Base-by-base conservation (phyloP, 2,888 invertebrate genomes). In the Netelia inedita region DNA sequence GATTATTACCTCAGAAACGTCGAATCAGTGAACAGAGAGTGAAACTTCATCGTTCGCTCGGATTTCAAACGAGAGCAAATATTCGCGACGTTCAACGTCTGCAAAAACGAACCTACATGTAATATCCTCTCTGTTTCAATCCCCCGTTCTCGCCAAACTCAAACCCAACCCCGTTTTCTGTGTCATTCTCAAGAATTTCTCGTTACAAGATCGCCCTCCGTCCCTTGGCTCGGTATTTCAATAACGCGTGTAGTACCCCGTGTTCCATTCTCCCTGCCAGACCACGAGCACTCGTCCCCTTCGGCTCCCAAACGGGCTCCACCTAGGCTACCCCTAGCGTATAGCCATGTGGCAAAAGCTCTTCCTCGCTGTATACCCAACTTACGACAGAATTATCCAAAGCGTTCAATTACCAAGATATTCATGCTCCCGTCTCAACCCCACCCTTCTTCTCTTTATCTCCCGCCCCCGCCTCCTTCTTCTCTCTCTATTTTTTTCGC, bases 331-430 rank as follows among this genome's bases (percentile, higher is more conserved):
- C 35, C 41, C 16, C 28, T 16, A 63, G 41, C 23, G 19, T 65
- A 28, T 75, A 65, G 53, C 21, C 61, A 61, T 14, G 1, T 28
- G 16, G 41, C n/a, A 63, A 63, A 71, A 76, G 46, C 46, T 68
- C 71, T 21, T 79, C 59, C 53, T 23, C 14, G 14, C 41, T 63
- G 35, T 63, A 63, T 65, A 79, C 35, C 59, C 63, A 75, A 79
- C 85, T 87, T 82, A 85, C 66, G 84, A 82, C 66, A 65, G 65
- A 86, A 87, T 87, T 86, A 87, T 87, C 85, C 85, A 86, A 84
- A 85, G 86, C 82, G 86, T 86, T 87, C 85, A 88, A 86, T 88
- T 87, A 87, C 80, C 46, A 79, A 78, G 82, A 83, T 86, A 87
- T 87, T 88, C 87, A 86, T 82, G 86, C 65, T 78, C 57, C 35